Conservation (phyloP, 2,888 invertebrate genomes). For the Mellilla xanthometata region DNA sequence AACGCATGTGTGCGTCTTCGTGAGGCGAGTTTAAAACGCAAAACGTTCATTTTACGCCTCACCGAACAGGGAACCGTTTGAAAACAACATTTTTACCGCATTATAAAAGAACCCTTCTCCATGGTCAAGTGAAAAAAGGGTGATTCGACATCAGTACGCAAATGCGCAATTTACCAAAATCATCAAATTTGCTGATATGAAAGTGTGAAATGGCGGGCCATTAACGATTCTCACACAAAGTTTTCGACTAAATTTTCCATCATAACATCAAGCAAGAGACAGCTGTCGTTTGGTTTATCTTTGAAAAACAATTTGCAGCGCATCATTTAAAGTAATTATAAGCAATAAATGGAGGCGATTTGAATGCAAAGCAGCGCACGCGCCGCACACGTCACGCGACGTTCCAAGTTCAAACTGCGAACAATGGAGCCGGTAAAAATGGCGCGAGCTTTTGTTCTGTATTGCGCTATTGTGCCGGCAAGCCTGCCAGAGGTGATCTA, state of each 20-base stretch:
- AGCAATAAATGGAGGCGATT: conserved; percentile 59
- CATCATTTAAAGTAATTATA: conserved; percentile 52
- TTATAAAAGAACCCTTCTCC: conserved; percentile 60
- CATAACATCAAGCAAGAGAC: not conserved
- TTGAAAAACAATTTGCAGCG: conserved; percentile 10
- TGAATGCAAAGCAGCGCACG: conserved; percentile 74
- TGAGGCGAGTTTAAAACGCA: conserved; percentile 34
- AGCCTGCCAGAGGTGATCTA: conserved; percentile 36
- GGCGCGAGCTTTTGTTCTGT: conserved; percentile 76
- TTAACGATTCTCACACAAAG: no score
- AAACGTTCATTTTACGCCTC: conserved; percentile 63
- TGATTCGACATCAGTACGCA: conserved; percentile 49
- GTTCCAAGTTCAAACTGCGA: conserved; percentile 73
- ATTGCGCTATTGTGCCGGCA: conserved; percentile 58
- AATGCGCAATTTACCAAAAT: conserved; percentile 49
- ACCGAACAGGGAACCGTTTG: conserved; percentile 57
- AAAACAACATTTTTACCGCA: conserved; percentile 66
- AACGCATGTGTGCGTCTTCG: conserved; percentile 22
- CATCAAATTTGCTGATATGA: conserved; percentile 44
- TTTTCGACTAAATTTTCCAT: no score
- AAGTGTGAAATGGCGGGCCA: conserved; percentile 16
- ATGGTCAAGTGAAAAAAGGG: conserved; percentile 53
- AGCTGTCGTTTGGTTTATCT: conserved; percentile 4
- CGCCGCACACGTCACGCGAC: conserved; percentile 72
- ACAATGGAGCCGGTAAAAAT: conserved; percentile 73